These are phyloP conservation scores for Leuciscus idus DNA, from an alignment of 2,113 vertebrate species.

Conservation along the genomic window DNA sequence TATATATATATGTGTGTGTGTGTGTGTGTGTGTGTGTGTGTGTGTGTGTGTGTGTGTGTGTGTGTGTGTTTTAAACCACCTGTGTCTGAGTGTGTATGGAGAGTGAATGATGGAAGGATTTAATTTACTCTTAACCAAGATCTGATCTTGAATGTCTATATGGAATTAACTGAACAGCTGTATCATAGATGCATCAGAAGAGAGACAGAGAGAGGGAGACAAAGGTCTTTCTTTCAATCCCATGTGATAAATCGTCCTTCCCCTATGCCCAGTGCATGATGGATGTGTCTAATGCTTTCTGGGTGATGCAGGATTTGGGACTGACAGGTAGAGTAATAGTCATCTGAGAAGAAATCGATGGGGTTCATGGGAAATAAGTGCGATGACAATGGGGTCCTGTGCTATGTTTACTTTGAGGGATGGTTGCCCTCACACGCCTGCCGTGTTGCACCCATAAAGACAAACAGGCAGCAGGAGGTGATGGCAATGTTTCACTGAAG, in stretches of 20 bases:
- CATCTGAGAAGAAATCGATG: slow-evolving; percentile 3
- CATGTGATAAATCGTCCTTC: slow-evolving; percentile 18
- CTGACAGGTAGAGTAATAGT: slow-evolving; percentile 52
- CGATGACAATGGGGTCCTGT: slow-evolving; percentile 16
- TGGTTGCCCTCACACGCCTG: slow-evolving; percentile 34
- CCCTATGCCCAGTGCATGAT: slow-evolving; percentile 29
- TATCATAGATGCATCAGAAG: neutral
- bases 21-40: no score
- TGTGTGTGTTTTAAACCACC: neutral
- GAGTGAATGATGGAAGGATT: neutral
- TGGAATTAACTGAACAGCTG: neutral
- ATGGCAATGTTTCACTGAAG: slow-evolving; percentile 29
- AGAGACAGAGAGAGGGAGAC: neutral
- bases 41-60: no score
- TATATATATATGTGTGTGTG: no score
- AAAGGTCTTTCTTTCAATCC: slow-evolving; percentile 28
- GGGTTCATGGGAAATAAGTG: slow-evolving; percentile 30
- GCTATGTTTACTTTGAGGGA: slow-evolving; percentile 39
- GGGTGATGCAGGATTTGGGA: slow-evolving; percentile 24
- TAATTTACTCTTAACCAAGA: neutral
- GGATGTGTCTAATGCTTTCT: slow-evolving; percentile 40
- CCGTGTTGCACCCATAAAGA: neutral
- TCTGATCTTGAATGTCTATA: neutral
- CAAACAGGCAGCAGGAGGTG: slow-evolving; percentile 12
- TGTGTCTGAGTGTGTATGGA: neutral